These are phyloP conservation scores for Scatophagus argus DNA, from an alignment of 2,113 vertebrate genomes.

Conservation along the genomic window DNA sequence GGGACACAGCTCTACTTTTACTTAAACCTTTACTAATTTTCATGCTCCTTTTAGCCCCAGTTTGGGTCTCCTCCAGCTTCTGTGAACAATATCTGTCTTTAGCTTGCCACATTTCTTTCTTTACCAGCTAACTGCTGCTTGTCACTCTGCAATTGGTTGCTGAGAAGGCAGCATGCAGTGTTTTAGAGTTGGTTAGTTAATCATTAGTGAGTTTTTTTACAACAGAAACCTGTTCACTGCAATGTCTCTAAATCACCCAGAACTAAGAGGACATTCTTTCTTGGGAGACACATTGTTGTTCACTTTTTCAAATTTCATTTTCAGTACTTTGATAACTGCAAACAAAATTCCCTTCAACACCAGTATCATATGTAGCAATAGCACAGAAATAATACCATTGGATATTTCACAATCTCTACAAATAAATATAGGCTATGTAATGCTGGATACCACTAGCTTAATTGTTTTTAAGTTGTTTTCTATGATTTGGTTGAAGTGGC, in stretches of 20 bases:
- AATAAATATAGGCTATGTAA: background rate
- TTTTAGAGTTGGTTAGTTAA: too few relatives aligned
- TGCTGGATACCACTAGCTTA: background rate
- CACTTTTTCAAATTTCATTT: too few relatives aligned
- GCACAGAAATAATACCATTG: background rate
- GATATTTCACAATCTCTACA: background rate
- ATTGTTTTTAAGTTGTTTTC: background rate
- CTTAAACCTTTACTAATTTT: background rate
- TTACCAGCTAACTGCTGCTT: background rate
- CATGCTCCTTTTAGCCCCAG: background rate
- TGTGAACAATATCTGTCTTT: background rate
- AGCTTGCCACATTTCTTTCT: background rate
- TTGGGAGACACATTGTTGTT: too few relatives aligned
- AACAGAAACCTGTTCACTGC: background rate
- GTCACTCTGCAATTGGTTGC: background rate
- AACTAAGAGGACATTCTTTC: background rate
- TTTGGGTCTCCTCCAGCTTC: slow-evolving; percentile 7
- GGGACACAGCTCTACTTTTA: background rate
- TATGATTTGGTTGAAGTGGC: background rate
- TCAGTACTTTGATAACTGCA: background rate
- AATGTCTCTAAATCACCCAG: too few relatives aligned
- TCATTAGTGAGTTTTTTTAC: too few relatives aligned
- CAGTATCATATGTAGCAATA: background rate
- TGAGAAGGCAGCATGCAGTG: too few relatives aligned
- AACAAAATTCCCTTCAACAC: background rate